Evolutionary conservation across 2,113 vertebrate genomes (phyloP).

Genomic region (Martes martes): DNA sequence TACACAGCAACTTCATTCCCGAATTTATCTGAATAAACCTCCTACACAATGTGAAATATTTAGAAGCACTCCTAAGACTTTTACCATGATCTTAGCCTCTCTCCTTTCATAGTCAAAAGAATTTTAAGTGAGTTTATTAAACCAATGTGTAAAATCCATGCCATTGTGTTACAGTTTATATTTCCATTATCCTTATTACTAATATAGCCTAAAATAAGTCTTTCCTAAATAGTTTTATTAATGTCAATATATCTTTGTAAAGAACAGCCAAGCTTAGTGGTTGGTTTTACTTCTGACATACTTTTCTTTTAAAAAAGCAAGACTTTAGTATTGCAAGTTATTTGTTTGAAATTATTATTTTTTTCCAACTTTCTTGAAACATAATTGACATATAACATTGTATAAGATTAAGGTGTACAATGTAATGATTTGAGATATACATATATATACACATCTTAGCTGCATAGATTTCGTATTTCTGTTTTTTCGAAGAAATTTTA

Average conservation of each 20-base stretch:
- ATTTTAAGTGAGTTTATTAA: neutral
- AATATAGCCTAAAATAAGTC: neutral
- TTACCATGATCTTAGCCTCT: constrained; percentile 4
- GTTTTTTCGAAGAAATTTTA: neutral
- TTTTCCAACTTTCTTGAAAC: neutral
- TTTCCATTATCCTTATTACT: neutral
- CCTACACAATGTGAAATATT: constrained; percentile 61
- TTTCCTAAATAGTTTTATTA: neutral
- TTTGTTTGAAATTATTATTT: neutral
- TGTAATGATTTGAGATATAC: neutral
- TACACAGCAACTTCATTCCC: neutral
- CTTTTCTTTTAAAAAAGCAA: neutral
- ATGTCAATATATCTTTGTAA: neutral
- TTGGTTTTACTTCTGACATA: neutral
- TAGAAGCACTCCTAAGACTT: constrained; percentile 30
- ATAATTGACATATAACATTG: neutral
- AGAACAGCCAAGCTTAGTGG: neutral
- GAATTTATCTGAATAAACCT: constrained; percentile 56
- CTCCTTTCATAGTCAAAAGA: constrained; percentile 6
- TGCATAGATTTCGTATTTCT: neutral
- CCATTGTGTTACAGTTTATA: neutral
- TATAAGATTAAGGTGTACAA: neutral
- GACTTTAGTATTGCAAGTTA: neutral
- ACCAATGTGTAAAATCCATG: neutral
- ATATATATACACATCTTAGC: neutral